phyloP scores from a whole-genome alignment of 2,888 invertebrate species.

The Hydroisotoma schaefferi region DNA sequence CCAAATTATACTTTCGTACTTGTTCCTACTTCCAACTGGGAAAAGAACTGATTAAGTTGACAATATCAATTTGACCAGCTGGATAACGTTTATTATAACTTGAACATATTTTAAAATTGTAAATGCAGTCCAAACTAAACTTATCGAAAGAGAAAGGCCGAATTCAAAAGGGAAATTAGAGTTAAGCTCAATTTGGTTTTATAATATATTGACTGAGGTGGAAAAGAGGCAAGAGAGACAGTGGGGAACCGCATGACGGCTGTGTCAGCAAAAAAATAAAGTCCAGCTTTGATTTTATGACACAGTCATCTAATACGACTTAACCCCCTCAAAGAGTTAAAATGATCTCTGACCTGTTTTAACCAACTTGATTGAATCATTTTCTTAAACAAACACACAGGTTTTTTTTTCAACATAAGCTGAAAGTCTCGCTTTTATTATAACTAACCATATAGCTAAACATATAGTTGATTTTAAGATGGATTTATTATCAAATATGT shows the following conservation, averaged over 20 bases:
- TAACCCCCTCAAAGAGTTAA: not conserved
- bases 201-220: too few species aligned
- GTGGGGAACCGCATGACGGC: not conserved
- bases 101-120: too few species aligned
- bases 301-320: not conserved
- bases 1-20: too few species aligned
- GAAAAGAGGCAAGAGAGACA: not conserved
- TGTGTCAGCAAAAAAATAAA: not conserved
- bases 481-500: too few species aligned
- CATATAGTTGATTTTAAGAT: too few species aligned
- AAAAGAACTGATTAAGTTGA: not conserved
- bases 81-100: too few species aligned
- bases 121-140: too few species aligned
- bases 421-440: too few species aligned
- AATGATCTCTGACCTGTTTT: not conserved
- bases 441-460: too few species aligned
- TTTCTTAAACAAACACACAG: not conserved
- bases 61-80: not conserved
- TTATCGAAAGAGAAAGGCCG: not conserved
- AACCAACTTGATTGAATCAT: not conserved
- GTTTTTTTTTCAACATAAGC: too few species aligned
- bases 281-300: not conserved
- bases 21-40: not conserved
- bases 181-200: constrained; percentile 2
- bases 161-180: constrained; percentile 2